Evolutionary conservation across 1,140 invertebrate species (phyloP).

Genomic region (Trichonephila clavata): DNA sequence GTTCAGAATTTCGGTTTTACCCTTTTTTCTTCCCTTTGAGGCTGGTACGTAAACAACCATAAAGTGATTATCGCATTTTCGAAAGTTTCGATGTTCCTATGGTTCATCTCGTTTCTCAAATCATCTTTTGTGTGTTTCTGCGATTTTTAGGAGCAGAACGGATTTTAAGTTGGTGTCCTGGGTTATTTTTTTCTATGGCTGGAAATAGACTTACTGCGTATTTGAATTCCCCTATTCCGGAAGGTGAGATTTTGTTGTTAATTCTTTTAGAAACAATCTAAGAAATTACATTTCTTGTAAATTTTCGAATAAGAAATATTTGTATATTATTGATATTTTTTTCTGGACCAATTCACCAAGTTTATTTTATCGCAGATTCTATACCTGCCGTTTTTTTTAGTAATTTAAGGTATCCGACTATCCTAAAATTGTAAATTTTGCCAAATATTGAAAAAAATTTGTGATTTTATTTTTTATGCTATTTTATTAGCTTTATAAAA

Average conservation of each 20-base stretch:
- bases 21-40: conserved; percentile 8
- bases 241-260: conserved; percentile 18
- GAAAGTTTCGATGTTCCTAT: not conserved
- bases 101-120: not conserved
- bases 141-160: not conserved
- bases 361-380: no score
- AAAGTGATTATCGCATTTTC: not conserved
- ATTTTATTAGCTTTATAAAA: no score
- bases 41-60: conserved; percentile 27
- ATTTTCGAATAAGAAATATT: no score
- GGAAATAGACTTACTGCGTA: conserved; percentile 5
- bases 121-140: not conserved
- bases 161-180: not conserved
- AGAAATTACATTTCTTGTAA: no score
- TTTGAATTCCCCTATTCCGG: conserved; percentile 2
- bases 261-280: not conserved
- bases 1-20: conserved; percentile 13
- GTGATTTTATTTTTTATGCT: no score
- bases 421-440: no score
- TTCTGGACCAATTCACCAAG: no score
- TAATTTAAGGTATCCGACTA: no score
- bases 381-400: no score
- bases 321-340: no score
- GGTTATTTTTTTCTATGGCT: not conserved
- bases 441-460: no score